These are phyloP conservation scores for Psix sp. DNA, from an alignment of 1,140 invertebrate genomes.

Conservation along the genomic window DNA sequence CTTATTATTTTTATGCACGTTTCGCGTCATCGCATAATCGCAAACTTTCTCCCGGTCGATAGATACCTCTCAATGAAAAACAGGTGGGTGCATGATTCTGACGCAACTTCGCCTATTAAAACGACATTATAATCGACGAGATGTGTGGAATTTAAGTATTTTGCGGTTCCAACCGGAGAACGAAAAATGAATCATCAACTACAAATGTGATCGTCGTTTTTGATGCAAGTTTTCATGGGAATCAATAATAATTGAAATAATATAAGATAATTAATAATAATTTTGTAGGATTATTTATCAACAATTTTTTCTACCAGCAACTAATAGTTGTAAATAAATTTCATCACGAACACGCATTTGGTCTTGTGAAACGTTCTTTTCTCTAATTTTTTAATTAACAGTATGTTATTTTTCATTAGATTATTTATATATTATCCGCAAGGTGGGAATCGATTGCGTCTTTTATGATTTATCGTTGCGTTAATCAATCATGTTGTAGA, in stretches of 20 bases:
- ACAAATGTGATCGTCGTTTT: too few relatives aligned
- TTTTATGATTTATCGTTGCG: constrained; percentile 49
- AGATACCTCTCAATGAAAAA: constrained; percentile 42
- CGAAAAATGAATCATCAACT: too few relatives aligned
- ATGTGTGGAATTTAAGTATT: too few relatives aligned
- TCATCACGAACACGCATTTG: too few relatives aligned
- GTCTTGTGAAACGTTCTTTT: too few relatives aligned
- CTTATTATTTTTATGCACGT: constrained; percentile 14
- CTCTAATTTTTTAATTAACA: constrained; percentile 30
- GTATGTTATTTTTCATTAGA: constrained; percentile 28
- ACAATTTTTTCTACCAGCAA: too few relatives aligned
- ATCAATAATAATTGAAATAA: too few relatives aligned
- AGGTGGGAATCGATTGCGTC: constrained; percentile 30
- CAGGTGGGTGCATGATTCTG: constrained; percentile 48
- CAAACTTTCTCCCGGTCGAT: constrained; percentile 36
- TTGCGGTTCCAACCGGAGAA: too few relatives aligned
- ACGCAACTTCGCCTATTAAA: constrained; percentile 44
- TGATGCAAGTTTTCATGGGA: too few relatives aligned
- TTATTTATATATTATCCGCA: not conserved
- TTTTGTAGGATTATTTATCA: too few relatives aligned
- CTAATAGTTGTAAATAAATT: too few relatives aligned
- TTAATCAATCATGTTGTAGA: constrained; percentile 44
- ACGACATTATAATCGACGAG: constrained; percentile 41
- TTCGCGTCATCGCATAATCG: constrained; percentile 32
- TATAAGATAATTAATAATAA: too few relatives aligned